These are phyloP conservation scores for Zygothrica quintamaculata DNA, from an alignment of 2,888 invertebrate species.

Conservation along the genomic window DNA sequence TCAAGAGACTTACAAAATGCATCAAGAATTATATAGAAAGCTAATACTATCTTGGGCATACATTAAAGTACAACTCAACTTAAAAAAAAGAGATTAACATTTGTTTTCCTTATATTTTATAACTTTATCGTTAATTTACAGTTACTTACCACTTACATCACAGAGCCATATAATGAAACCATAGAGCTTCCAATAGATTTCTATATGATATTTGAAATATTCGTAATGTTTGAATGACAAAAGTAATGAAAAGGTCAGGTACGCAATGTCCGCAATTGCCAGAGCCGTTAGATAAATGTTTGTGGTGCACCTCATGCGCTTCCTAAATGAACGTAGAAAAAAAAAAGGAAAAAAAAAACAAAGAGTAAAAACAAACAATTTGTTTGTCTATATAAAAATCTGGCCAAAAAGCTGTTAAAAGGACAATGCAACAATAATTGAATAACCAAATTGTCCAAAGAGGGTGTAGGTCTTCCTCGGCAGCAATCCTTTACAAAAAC, in stretches of 20 bases:
- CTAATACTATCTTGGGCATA: too few species aligned
- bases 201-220: constrained; percentile 85
- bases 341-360: constrained; percentile 7
- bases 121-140: too few species aligned
- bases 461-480: constrained; percentile 5
- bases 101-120: too few species aligned
- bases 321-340: constrained; percentile 77
- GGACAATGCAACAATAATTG: constrained; percentile 66
- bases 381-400: constrained; percentile 49
- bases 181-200: constrained; percentile 87
- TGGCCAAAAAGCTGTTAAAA: constrained; percentile 31
- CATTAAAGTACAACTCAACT: too few species aligned
- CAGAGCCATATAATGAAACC: constrained; percentile 87
- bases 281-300: constrained; percentile 90
- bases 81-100: too few species aligned
- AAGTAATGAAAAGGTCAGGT: constrained; percentile 88
- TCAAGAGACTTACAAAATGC: too few species aligned
- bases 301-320: constrained; percentile 90
- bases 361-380: constrained; percentile 38
- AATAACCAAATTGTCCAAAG: constrained; percentile 64
- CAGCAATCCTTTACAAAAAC: background rate
- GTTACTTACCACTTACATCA: constrained; percentile 88
- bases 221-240: constrained; percentile 87
- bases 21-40: background rate
- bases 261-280: constrained; percentile 89